Conservation (phyloP, 35 echinoderm and acorn worm genomes). For the Apostichopus parvimensis region DNA sequence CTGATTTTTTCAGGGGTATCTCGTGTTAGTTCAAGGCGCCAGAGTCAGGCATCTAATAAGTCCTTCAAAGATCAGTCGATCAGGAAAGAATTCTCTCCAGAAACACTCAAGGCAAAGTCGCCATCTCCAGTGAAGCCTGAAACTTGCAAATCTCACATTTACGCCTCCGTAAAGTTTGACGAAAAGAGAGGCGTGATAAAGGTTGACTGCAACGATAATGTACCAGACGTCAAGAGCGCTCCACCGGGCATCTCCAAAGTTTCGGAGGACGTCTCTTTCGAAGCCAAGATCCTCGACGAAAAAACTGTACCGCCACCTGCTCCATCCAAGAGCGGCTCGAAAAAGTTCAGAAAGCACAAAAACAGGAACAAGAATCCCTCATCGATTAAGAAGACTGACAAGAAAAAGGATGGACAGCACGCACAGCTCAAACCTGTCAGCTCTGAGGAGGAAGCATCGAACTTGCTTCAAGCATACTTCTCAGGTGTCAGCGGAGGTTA, state of each 20-base stretch:
- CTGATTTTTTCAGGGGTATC: not conserved
- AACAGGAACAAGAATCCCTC: conserved; percentile 10
- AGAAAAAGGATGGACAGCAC: not conserved
- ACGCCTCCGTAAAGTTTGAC: not conserved
- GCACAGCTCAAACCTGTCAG: not conserved
- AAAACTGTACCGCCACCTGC: not conserved
- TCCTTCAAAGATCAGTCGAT: not conserved
- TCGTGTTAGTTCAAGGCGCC: not conserved
- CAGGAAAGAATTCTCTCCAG: not conserved
- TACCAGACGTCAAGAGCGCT: not conserved
- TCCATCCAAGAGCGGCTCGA: not conserved
- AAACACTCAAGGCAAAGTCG: not conserved
- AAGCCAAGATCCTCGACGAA: not conserved
- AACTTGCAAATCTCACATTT: not conserved
- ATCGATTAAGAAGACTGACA: not conserved
- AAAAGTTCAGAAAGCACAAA: conserved; percentile 13
- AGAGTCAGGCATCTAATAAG: not conserved
- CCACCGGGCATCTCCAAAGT: not conserved
- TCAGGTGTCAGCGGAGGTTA: not conserved
- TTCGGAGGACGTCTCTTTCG: not conserved
- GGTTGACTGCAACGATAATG: conserved; percentile 6
- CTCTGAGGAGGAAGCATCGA: conserved; percentile 26
- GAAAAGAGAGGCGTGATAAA: not conserved
- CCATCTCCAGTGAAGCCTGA: not conserved
- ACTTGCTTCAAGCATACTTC: conserved; percentile 16